Percentiles rank a stretch among this genome's conserved stretches.
phyloP scores from a whole-genome alignment of 2,113 vertebrate species.

The Rattus rattus region DNA sequence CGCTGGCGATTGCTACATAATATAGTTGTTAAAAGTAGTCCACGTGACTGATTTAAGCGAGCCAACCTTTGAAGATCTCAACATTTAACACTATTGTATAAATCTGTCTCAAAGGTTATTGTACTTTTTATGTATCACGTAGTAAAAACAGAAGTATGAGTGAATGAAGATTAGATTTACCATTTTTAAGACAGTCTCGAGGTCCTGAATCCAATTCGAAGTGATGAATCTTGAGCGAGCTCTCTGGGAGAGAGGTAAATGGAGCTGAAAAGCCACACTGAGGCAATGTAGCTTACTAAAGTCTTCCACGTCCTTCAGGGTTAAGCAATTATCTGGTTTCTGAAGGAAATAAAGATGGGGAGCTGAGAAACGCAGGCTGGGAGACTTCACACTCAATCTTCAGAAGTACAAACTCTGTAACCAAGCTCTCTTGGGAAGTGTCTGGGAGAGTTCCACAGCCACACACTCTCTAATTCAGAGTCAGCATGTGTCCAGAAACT shows the following conservation, averaged over 20 bases:
- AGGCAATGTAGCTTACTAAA: conserved; percentile 82
- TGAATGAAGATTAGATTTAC: conserved; percentile 61
- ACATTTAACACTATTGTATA: not conserved
- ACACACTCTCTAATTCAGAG: not conserved
- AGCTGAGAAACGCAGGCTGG: not conserved
- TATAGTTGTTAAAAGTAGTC: not conserved
- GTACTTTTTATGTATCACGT: not conserved
- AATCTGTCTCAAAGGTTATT: not conserved
- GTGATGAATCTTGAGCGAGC: conserved; percentile 65
- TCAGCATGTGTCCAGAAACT: not conserved
- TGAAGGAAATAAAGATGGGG: not conserved
- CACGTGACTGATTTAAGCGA: not conserved
- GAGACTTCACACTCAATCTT: not conserved
- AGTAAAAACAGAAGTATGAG: not conserved
- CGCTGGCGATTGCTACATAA: not conserved
- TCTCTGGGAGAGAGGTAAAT: conserved; percentile 82
- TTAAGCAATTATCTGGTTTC: not conserved
- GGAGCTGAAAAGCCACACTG: conserved; percentile 73
- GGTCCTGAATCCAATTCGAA: conserved; percentile 69
- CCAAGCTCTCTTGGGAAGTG: not conserved
- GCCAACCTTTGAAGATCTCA: not conserved
- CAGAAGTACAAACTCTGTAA: rapidly evolving
- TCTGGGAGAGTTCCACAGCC: not conserved
- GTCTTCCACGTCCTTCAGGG: conserved; percentile 75
- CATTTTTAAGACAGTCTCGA: conserved; percentile 63